Evolutionary conservation across 2,797 vertebrate genomes (phyloP).

Genomic region (Perdix hodgsoniae): DNA sequence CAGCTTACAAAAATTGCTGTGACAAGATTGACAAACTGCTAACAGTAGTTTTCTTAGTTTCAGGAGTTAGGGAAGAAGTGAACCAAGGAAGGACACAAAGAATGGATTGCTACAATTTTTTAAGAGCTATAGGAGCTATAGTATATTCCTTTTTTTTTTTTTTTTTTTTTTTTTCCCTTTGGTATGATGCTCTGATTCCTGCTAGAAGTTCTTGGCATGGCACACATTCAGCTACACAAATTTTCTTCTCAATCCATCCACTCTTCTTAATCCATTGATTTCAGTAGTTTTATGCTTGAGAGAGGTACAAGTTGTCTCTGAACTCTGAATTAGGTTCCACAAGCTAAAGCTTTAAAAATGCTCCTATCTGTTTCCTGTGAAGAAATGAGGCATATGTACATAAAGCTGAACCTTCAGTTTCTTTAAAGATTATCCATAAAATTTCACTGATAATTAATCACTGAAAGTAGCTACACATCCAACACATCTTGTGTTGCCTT

Average conservation of each 20-base stretch:
- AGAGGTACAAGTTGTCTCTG: not conserved
- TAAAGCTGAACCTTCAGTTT: slow-evolving; percentile 1
- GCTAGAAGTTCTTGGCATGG: not conserved
- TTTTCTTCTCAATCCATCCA: not conserved
- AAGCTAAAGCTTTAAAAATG: not conserved
- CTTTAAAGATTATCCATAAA: slow-evolving; percentile 8
- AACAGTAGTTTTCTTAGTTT: not conserved
- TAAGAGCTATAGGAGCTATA: not conserved
- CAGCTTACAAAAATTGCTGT: slow-evolving; percentile 15
- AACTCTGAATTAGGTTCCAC: slow-evolving; percentile 19
- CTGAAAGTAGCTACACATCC: not conserved
- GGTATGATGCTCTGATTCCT: not conserved
- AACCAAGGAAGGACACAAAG: not conserved
- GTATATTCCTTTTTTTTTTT: not conserved
- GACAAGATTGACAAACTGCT: not conserved
- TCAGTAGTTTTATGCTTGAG: slow-evolving; percentile 7
- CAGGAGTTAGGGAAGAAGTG: not conserved
- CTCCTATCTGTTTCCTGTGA: slow-evolving; percentile 38
- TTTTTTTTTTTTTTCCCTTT: not conserved
- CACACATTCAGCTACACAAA: not conserved
- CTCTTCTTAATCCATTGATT: not conserved
- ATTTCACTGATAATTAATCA: slow-evolving; percentile 16
- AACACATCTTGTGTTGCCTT: not conserved
- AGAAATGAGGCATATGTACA: not conserved
- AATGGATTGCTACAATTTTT: not conserved